A percentile compares a stretch with the other conserved stretches of the same genome.
Conservation (phyloP, 2,113 vertebrate species). For the Himantopus leucocephalus region DNA sequence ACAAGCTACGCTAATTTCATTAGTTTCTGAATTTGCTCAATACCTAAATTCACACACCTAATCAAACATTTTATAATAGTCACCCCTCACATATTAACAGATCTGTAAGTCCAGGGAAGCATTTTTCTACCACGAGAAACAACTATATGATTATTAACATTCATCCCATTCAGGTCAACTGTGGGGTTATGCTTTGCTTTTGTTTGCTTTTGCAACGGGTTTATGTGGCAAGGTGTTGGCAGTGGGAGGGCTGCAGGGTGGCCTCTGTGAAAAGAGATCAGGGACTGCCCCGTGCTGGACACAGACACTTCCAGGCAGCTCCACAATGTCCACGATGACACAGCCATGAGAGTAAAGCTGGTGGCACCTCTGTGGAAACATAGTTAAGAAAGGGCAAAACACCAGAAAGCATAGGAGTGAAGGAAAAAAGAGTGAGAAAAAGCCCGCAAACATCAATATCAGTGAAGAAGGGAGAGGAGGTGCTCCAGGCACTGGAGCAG, state of each 20-base stretch:
- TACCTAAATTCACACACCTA: neutral
- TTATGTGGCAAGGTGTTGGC: neutral
- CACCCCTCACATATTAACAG: neutral
- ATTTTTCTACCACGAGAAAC: neutral
- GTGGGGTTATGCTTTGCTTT: neutral
- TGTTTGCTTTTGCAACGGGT: neutral
- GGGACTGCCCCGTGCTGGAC: neutral
- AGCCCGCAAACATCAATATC: neutral
- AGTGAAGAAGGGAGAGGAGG: neutral
- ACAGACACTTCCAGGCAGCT: neutral
- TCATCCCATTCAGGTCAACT: neutral
- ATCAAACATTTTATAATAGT: neutral
- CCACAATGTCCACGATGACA: neutral
- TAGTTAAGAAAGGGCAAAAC: neutral
- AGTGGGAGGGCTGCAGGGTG: neutral
- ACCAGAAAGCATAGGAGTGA: neutral
- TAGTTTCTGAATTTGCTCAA: neutral
- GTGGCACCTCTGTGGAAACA: neutral
- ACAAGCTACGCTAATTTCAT: neutral
- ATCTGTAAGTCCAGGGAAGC: neutral
- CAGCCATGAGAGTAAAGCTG: neutral
- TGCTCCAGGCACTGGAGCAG: neutral
- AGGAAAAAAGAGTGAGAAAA: neutral
- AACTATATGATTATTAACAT: neutral
- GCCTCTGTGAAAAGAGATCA: neutral